Conservation (phyloP, 2,113 vertebrate genomes). For the Gorsachius goisagi region DNA sequence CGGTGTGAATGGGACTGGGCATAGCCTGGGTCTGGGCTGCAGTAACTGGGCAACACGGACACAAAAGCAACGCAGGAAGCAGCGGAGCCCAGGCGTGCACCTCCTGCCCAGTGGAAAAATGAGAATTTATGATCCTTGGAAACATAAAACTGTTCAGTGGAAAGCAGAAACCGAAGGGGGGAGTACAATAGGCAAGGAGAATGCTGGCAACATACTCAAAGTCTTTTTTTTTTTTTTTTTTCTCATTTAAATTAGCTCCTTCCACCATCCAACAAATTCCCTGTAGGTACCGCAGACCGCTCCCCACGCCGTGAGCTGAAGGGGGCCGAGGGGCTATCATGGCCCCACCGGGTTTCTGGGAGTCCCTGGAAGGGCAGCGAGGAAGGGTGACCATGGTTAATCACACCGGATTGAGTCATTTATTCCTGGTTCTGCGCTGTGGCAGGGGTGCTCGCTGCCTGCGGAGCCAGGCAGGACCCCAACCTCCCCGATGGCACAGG, state of each 20-base stretch:
- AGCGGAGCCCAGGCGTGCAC: not conserved
- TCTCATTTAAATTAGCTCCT: constrained; percentile 47
- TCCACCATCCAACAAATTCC: not conserved
- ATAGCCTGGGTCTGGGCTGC: constrained; percentile 20
- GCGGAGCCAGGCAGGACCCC: not conserved
- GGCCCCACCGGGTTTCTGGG: not conserved
- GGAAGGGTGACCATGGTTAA: not conserved
- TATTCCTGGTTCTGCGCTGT: not conserved
- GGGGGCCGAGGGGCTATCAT: not conserved
- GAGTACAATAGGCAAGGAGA: constrained; percentile 52
- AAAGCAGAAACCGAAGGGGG: constrained; percentile 19
- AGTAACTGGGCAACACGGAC: constrained; percentile 58
- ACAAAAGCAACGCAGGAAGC: constrained; percentile 33
- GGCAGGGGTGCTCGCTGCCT: not conserved
- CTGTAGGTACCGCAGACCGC: not conserved
- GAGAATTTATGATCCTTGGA: constrained; percentile 66
- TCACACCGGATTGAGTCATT: not conserved
- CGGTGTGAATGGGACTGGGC: not conserved
- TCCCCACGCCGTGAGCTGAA: not conserved
- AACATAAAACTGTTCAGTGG: constrained; percentile 45
- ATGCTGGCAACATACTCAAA: not conserved
- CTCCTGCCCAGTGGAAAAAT: constrained; percentile 49
- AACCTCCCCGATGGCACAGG: rapidly evolving
- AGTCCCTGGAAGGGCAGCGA: not conserved
- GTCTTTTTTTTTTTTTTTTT: constrained; percentile 14